Percentiles rank a stretch among this genome's conserved stretches.
phyloP scores from a whole-genome alignment of 2,797 vertebrate genomes.

The Chloroceryle amazona region DNA sequence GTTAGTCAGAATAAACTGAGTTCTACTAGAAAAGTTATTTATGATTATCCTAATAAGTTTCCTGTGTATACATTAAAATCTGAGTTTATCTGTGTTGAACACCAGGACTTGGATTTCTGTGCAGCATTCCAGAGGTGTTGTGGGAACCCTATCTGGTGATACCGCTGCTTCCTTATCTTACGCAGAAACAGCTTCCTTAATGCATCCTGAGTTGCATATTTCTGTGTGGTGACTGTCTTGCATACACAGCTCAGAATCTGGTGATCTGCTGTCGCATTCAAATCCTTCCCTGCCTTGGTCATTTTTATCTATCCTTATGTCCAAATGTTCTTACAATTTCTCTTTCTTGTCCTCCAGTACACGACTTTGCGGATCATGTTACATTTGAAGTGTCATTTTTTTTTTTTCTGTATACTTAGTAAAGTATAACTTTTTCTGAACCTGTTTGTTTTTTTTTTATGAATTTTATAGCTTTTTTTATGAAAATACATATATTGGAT shows the following conservation, averaged over 20 bases:
- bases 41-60: neutral
- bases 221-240: neutral
- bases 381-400: neutral
- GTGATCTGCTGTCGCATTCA: neutral
- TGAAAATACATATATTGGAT: neutral
- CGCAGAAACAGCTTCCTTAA: neutral
- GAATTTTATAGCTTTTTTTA: neutral
- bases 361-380: neutral
- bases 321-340: neutral
- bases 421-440: neutral
- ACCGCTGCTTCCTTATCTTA: neutral
- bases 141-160: neutral
- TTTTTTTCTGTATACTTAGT: neutral
- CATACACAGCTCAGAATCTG: neutral
- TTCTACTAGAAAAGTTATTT: neutral
- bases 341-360: neutral
- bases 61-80: neutral
- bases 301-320: neutral
- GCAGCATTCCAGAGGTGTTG: neutral
- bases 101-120: neutral
- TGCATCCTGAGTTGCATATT: neutral
- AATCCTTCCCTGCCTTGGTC: neutral
- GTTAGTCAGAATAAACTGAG: neutral
- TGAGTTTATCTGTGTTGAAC: neutral
- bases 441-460: neutral